Conservation (phyloP, 92 coral and sea anemone species). For the Paramuricea clavata region DNA sequence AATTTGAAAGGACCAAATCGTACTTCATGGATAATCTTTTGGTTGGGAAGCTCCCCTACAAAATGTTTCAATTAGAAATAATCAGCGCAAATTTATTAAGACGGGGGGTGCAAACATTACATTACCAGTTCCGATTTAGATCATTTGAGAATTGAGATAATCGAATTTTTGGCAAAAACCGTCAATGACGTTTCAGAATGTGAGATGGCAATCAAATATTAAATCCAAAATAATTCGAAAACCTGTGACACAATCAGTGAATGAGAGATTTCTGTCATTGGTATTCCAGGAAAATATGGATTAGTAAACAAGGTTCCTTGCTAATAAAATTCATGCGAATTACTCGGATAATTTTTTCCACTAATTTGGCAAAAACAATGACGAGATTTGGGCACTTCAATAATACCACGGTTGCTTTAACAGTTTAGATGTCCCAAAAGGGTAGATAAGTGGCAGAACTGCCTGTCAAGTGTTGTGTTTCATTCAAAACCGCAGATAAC, state of each 20-base stretch:
- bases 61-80: background rate
- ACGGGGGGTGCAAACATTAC: slow-evolving; percentile 4
- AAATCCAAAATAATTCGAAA: background rate
- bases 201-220: background rate
- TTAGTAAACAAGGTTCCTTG: background rate
- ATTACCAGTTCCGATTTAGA: background rate
- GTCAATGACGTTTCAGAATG: background rate
- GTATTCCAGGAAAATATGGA: slow-evolving; percentile 10
- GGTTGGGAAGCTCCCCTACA: background rate
- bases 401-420: background rate
- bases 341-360: background rate
- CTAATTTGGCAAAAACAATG: background rate
- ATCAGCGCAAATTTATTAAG: background rate
- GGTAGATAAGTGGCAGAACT: too few species aligned
- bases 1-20: background rate
- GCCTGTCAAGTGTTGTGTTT: background rate
- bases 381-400: background rate
- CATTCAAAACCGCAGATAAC: slow-evolving; percentile 15
- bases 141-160: background rate
- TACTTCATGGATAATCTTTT: background rate
- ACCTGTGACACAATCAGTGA: background rate
- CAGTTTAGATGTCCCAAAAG: too few species aligned
- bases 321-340: background rate
- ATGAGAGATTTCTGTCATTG: background rate
- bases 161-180: background rate